Evolutionary conservation across 2,797 vertebrate genomes (phyloP).

Genomic region (Prunella strophiata): DNA sequence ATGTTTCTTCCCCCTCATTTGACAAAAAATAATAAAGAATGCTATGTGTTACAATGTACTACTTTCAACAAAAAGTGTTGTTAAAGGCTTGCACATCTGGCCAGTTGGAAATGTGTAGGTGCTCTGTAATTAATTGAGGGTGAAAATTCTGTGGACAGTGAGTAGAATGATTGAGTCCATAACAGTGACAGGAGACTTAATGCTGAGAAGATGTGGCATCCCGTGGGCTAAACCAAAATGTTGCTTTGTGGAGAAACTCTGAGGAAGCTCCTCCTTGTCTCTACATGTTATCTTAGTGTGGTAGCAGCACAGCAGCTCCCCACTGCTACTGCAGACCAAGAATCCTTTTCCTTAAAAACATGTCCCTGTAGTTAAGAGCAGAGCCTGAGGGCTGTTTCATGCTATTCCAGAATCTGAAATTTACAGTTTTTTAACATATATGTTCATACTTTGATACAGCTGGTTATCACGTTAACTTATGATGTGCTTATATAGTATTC

Average conservation of each 20-base stretch:
- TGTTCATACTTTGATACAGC: not conserved
- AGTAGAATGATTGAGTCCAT: not conserved
- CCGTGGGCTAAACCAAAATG: not conserved
- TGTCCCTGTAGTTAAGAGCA: not conserved
- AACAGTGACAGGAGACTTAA: not conserved
- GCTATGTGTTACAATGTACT: not conserved
- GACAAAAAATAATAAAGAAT: not conserved
- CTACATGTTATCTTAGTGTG: not conserved
- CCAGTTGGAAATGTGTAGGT: not conserved
- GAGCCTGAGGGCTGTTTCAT: not conserved
- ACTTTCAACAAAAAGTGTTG: not conserved
- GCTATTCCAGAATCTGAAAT: slow-evolving; percentile 4
- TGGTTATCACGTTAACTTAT: slow-evolving; percentile 31
- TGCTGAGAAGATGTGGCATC: not conserved
- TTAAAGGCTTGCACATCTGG: slow-evolving; percentile 8
- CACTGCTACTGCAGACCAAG: not conserved
- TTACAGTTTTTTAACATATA: not conserved
- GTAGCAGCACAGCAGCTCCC: not conserved
- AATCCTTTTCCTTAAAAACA: not conserved
- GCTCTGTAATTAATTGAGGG: not conserved
- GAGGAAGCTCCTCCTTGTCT: not conserved
- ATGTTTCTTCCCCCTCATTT: not conserved
- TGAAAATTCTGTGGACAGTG: not conserved
- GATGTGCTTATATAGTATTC: slow-evolving; percentile 30
- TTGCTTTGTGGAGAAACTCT: not conserved